phyloP scores from a whole-genome alignment of 2,797 vertebrate species.

The Myotis vivesi region DNA sequence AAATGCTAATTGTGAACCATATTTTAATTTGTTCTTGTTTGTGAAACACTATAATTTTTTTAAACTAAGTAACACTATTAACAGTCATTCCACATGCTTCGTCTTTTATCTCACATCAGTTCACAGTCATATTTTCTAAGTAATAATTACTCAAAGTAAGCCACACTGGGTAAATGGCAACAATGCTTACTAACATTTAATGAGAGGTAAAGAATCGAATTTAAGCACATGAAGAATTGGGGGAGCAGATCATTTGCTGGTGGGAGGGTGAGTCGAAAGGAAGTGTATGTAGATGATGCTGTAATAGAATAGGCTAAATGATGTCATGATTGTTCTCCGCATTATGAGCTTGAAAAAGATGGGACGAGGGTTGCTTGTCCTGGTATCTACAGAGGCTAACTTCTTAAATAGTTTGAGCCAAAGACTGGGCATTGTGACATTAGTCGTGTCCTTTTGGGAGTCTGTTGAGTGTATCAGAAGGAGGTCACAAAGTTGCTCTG shows the following conservation, averaged over 20 bases:
- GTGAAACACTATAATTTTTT: constrained; percentile 59
- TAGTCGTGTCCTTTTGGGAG: neutral
- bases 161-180: neutral
- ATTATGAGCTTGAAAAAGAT: neutral
- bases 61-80: constrained; percentile 66
- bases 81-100: neutral
- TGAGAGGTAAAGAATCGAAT: constrained; percentile 22
- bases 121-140: constrained; percentile 33
- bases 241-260: neutral
- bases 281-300: neutral
- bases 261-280: neutral
- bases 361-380: neutral
- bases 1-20: constrained; percentile 37
- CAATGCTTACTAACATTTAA: neutral
- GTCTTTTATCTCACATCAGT: constrained; percentile 47
- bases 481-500: neutral
- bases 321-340: neutral
- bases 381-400: neutral
- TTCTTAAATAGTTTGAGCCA: neutral
- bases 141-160: constrained; percentile 54
- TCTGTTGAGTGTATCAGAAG: neutral
- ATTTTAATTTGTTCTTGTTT: constrained; percentile 62
- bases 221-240: neutral
- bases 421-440: neutral
- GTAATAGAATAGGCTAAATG: neutral